A percentile compares a stretch with the other conserved stretches of the same genome.
Evolutionary conservation across 2,113 vertebrate species (phyloP).

Genomic region (Dromaius novaehollandiae): DNA sequence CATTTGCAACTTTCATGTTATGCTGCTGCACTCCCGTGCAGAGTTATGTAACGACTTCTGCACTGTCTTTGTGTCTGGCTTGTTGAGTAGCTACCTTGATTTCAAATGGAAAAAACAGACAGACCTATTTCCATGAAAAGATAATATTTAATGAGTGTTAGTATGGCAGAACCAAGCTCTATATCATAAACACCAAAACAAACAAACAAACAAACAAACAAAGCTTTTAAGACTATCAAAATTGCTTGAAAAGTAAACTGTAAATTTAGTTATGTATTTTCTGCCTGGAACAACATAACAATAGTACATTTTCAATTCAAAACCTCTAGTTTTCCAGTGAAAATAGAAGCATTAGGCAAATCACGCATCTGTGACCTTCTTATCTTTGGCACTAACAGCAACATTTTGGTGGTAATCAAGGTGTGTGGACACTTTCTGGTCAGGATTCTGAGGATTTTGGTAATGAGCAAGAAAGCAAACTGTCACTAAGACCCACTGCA

Average conservation of each 20-base stretch:
- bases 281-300: conserved; percentile 38
- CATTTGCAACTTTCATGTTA: background rate
- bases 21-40: fast-evolving
- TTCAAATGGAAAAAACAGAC: background rate
- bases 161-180: background rate
- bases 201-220: background rate
- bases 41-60: background rate
- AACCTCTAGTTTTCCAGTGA: conserved; percentile 48
- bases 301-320: conserved; percentile 47
- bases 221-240: background rate
- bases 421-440: background rate
- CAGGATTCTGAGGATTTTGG: conserved; percentile 27
- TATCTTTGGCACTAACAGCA: conserved; percentile 37
- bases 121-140: background rate
- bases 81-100: background rate
- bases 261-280: conserved; percentile 51
- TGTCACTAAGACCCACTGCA: conserved; percentile 18
- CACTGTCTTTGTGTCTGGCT: background rate
- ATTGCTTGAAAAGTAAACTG: conserved; percentile 46
- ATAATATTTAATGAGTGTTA: background rate
- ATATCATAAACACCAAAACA: fast-evolving
- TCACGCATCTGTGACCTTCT: conserved; percentile 39
- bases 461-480: background rate
- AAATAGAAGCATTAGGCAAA: conserved; percentile 50
- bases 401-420: conserved; percentile 38